Conservation (phyloP, 64 coral and sea anemone genomes). For the Dendronephthya gigantea region DNA sequence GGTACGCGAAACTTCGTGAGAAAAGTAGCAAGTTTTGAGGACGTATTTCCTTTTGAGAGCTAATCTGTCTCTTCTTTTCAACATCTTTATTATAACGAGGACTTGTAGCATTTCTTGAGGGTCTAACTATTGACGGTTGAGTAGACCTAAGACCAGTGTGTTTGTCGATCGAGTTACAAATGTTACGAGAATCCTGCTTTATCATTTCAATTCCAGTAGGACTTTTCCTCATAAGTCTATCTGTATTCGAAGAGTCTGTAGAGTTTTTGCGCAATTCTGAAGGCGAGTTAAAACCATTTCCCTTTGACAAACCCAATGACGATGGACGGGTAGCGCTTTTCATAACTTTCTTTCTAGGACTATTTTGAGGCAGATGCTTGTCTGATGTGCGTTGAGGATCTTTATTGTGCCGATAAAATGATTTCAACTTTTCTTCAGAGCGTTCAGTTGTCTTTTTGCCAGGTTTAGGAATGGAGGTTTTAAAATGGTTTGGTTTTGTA, state of each 20-base stretch:
- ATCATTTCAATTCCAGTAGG: slow-evolving; percentile 85
- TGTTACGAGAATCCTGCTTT: slow-evolving; percentile 24
- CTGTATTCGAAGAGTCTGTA: slow-evolving; percentile 75
- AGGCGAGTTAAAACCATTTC: neutral
- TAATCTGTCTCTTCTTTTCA: no score
- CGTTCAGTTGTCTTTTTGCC: no score
- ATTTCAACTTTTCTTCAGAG: no score
- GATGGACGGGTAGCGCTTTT: neutral
- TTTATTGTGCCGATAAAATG: neutral
- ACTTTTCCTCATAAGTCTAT: slow-evolving; percentile 68
- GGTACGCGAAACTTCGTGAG: no score
- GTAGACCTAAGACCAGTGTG: no score
- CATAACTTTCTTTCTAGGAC: neutral
- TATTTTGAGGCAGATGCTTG: neutral
- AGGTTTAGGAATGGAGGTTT: no score
- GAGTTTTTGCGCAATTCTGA: slow-evolving; percentile 15
- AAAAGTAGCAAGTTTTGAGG: no score
- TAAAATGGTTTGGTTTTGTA: neutral
- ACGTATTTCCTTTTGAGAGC: no score
- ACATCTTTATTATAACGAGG: neutral
- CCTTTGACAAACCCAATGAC: neutral
- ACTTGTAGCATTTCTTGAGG: neutral
- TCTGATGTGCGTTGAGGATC: neutral
- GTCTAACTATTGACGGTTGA: neutral
- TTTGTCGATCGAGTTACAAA: no score